phyloP scores from a whole-genome alignment of 2,888 invertebrate genomes.

The Pyrrhosoma nymphula region DNA sequence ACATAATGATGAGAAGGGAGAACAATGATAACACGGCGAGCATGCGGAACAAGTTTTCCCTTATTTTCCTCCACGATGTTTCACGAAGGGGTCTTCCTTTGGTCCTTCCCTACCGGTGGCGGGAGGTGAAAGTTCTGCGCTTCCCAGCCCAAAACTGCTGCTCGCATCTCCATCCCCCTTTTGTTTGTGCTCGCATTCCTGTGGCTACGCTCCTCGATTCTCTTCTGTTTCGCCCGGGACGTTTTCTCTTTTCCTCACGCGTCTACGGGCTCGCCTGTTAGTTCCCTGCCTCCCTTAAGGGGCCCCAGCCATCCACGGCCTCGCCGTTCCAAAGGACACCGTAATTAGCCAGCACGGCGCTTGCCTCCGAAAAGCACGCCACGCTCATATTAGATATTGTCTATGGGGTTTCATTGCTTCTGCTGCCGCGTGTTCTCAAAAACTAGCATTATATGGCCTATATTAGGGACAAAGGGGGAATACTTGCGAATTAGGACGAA shows the following conservation, averaged over 20 bases:
- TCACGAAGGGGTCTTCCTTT: background rate
- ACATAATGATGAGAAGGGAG: background rate
- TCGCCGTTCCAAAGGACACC: background rate
- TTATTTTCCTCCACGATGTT: background rate
- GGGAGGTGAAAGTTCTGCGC: conserved; percentile 24
- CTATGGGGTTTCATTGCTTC: conserved; percentile 33
- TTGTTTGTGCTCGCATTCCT: conserved; percentile 15
- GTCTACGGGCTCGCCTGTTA: background rate
- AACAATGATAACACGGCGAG: background rate
- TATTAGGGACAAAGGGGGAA: background rate
- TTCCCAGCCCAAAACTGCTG: background rate
- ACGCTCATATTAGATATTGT: conserved; percentile 28
- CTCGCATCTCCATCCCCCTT: conserved; percentile 16
- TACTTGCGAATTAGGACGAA: background rate
- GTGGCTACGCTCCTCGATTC: conserved; percentile 19
- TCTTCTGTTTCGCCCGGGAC: conserved; percentile 30
- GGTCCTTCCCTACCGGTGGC: background rate
- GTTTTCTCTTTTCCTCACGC: background rate
- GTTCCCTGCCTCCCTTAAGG: conserved; percentile 20
- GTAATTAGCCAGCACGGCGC: conserved; percentile 20
- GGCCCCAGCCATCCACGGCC: background rate
- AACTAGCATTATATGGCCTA: background rate
- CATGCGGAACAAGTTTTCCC: conserved; percentile 20
- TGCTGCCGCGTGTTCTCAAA: background rate
- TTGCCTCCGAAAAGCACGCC: background rate